A percentile compares a stretch with the other conserved stretches of the same genome.
Conservation (phyloP, 2,113 vertebrate species). For the Chlamydotis undulata region DNA sequence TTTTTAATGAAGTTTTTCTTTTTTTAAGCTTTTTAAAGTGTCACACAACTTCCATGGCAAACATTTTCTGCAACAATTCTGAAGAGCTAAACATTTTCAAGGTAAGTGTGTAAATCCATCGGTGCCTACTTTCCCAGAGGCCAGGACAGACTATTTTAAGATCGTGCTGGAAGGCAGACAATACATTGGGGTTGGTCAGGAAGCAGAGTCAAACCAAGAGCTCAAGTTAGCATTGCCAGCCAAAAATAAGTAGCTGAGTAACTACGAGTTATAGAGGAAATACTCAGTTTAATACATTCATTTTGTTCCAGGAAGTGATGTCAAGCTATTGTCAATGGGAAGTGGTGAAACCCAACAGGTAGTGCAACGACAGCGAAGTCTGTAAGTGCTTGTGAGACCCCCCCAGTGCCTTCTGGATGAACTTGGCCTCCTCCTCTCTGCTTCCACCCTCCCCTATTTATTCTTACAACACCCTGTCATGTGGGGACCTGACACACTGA, state of each 20-base stretch:
- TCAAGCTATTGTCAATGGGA: slow-evolving; percentile 25
- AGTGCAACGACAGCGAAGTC: neutral
- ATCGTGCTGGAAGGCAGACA: neutral
- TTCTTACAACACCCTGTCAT: neutral
- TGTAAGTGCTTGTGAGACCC: neutral
- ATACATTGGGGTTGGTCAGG: slow-evolving; percentile 41
- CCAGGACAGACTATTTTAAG: slow-evolving; percentile 21
- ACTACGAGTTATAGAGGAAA: slow-evolving; percentile 18
- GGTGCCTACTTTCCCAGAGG: neutral
- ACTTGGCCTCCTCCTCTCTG: neutral
- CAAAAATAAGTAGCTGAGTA: slow-evolving; percentile 38
- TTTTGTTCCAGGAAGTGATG: slow-evolving; percentile 40
- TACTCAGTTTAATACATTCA: neutral
- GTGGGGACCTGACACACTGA: neutral
- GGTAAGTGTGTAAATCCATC: neutral
- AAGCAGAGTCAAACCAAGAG: slow-evolving; percentile 21
- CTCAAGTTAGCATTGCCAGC: neutral
- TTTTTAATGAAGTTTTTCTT: neutral
- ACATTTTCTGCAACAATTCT: neutral
- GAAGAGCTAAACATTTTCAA: neutral
- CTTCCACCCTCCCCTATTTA: neutral
- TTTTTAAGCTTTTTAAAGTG: neutral
- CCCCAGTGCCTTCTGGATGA: neutral
- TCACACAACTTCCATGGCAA: neutral
- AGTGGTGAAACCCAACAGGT: neutral